Conservation (phyloP, 30 jellyfish, hydroid and myxozoan species). For the Phacellophora camtschatica region DNA sequence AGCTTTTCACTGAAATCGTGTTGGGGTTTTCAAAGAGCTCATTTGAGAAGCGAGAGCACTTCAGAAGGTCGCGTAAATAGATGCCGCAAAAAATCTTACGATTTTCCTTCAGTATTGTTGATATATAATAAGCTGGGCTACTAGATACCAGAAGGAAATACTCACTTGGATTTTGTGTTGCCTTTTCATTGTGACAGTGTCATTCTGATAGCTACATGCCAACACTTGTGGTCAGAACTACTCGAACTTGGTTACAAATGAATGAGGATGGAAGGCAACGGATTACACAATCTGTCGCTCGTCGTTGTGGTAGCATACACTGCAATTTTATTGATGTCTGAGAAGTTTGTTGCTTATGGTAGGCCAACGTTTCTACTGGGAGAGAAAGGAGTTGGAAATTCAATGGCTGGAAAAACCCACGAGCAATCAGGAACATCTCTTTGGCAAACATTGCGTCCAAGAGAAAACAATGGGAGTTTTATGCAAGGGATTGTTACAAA, state of each 20-base stretch:
- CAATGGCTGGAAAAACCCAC: neutral
- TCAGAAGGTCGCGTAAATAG: neutral
- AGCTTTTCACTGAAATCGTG: neutral
- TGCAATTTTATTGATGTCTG: neutral
- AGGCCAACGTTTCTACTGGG: neutral
- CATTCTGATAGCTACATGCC: conserved; percentile 2
- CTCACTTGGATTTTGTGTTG: too few species aligned
- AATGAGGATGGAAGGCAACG: conserved; percentile 70
- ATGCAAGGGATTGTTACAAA: neutral
- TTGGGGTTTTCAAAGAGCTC: neutral
- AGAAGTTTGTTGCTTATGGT: neutral
- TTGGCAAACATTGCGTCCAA: neutral
- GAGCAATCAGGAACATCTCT: neutral
- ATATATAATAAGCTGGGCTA: too few species aligned
- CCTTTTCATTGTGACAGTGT: neutral
- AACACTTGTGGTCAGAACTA: conserved; percentile 65
- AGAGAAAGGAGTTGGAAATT: neutral
- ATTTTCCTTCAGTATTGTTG: too few species aligned
- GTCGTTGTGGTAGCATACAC: conserved; percentile 4
- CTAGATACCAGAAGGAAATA: too few species aligned
- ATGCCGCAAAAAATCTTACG: too few species aligned
- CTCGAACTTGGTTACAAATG: conserved; percentile 60
- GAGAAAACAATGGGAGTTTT: neutral
- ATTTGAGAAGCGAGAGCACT: neutral
- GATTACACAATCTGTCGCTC: conserved; percentile 44